These are phyloP conservation scores for Alexandromys fortis DNA, from an alignment of 2,113 vertebrate species.

Conservation along the genomic window DNA sequence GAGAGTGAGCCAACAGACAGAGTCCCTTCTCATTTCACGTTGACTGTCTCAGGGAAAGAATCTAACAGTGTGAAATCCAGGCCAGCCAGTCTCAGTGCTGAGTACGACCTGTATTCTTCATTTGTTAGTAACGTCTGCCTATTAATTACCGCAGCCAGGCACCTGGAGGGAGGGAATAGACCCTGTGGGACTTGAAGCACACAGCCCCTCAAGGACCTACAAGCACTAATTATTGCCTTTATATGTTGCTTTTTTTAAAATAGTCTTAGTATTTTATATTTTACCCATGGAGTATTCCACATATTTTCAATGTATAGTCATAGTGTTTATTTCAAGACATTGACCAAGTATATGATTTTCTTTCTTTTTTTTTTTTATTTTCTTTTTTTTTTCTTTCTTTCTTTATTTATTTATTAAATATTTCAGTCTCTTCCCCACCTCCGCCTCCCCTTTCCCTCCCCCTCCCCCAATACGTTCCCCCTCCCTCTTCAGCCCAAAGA, in stretches of 20 bases:
- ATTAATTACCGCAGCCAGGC: not conserved
- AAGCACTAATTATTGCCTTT: not conserved
- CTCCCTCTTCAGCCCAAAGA: too few species aligned
- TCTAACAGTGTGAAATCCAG: not conserved
- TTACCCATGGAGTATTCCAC: not conserved
- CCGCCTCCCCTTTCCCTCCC: too few species aligned
- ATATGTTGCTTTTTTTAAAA: not conserved
- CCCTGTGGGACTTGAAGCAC: not conserved
- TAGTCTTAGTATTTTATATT: not conserved
- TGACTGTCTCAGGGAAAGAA: not conserved
- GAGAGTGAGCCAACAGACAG: not conserved
- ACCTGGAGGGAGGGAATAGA: not conserved
- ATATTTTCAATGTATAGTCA: slow-evolving; percentile 7
- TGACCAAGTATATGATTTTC: not conserved
- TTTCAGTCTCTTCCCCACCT: too few species aligned
- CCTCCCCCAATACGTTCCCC: too few species aligned
- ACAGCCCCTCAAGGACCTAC: not conserved
- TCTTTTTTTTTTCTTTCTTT: too few species aligned
- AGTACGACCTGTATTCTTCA: not conserved
- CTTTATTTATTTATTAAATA: too few species aligned
- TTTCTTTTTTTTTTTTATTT: too few species aligned
- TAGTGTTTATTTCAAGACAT: not conserved
- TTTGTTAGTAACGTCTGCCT: not conserved
- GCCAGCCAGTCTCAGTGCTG: not conserved
- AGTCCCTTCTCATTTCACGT: not conserved